Evolutionary conservation across 2,113 vertebrate species (phyloP), one percentile per base, ranked within the genome.

Genomic region (Morphnarchus princeps): DNA sequence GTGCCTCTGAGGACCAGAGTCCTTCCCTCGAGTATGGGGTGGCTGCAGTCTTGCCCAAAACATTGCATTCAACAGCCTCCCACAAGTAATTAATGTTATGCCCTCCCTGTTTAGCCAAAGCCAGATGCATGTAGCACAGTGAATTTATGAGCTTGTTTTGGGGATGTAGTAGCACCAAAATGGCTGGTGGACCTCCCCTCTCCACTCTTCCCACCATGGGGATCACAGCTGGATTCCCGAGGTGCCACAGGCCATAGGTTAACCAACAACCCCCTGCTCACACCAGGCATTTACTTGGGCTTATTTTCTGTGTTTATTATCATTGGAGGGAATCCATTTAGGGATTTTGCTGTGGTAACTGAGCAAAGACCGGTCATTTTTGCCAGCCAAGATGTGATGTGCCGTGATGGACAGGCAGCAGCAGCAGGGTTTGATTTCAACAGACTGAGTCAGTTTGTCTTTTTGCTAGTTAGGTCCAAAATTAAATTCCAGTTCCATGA

Each of bases 401-500:
- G 58, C 63, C 1, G 2, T 72, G 79, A 76, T 36, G 91, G 38
- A 29, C 77, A 20, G 81, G 72, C 78, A 57, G 78, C 57, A 58
- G 61, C 90, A 59, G 82, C 84, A 19, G 82, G 45, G 8, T 17
- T 45, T 61, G 32, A 36, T 20, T 67, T 70, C 73, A 52, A 28
- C 66, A 67, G 47, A 3, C 66, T 59, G 69, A 36, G 71, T 61
- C 81, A 31, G 10, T 20, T 73, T 50, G 50, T 31, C 59, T 9
- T 82, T 49, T 42, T 34, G 21, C 67, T 86, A 18, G 4, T 71
- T 47, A 36, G 43, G 55, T 59, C 87, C 85, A 95, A 45, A 61
- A 36, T 42, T 21, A 69, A 92, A 93, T 95, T 85, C 94, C 92
- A 94, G 17, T 19, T 93, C 72, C 31, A 14, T 90, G 76, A 92